These are phyloP conservation scores for Aleiodes alternator DNA, from an alignment of 2,888 invertebrate genomes.

Conservation along the genomic window DNA sequence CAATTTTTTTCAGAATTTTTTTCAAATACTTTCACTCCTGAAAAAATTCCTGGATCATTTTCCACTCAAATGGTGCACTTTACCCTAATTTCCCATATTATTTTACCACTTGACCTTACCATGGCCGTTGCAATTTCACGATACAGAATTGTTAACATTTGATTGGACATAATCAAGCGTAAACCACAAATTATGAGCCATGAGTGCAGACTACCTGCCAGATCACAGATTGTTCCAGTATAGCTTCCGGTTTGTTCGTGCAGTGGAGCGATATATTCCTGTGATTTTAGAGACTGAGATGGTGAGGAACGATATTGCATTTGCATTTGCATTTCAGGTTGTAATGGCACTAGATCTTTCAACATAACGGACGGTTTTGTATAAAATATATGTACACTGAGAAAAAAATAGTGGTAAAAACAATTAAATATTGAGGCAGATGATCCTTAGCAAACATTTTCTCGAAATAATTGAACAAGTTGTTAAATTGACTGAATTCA, in stretches of 20 bases:
- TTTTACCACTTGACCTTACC: too few species aligned
- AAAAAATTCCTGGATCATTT: too few species aligned
- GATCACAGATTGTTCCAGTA: conserved; percentile 32
- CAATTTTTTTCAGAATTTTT: too few species aligned
- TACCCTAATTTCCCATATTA: too few species aligned
- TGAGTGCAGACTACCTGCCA: background rate
- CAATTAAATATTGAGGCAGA: too few species aligned
- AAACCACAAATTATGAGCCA: background rate
- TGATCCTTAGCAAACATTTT: too few species aligned
- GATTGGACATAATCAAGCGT: background rate
- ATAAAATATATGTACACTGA: background rate
- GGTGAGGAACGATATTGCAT: conserved; percentile 39
- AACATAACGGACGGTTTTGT: background rate
- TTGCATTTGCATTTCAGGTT: conserved; percentile 52
- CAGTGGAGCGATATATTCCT: conserved; percentile 15
- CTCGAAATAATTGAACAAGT: too few species aligned
- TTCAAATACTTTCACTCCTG: too few species aligned
- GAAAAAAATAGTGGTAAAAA: too few species aligned
- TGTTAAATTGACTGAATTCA: too few species aligned
- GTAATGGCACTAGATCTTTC: conserved; percentile 2
- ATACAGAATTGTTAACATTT: background rate
- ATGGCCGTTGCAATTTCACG: background rate
- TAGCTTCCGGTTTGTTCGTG: conserved; percentile 31
- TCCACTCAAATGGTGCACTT: too few species aligned
- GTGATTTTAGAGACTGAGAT: conserved; percentile 37